A percentile compares a stretch with the other conserved stretches of the same genome.
Conservation (phyloP, 1,140 invertebrate species). For the Drosophila eugracilis region DNA sequence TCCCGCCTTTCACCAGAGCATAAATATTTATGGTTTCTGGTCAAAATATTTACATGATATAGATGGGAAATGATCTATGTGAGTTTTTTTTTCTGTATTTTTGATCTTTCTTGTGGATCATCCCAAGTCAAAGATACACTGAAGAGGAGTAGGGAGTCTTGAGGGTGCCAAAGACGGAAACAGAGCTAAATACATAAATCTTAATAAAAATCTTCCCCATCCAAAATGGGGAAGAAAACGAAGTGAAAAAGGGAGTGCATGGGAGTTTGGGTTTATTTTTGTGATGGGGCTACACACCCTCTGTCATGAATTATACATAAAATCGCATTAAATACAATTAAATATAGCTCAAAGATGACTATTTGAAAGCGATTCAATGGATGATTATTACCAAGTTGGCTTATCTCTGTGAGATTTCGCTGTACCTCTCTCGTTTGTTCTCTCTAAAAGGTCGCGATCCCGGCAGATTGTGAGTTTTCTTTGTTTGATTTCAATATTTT, state of each 20-base stretch:
- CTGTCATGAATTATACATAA: conserved; percentile 2
- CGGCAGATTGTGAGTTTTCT: conserved; percentile 42
- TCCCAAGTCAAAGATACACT: conserved; percentile 28
- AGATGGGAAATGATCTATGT: conserved; percentile 36
- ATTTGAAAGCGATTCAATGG: conserved; percentile 32
- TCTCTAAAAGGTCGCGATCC: conserved; percentile 29
- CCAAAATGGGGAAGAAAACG: not conserved
- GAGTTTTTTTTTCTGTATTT: conserved; percentile 14
- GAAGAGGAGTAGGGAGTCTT: conserved; percentile 7
- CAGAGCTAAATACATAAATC: conserved; percentile 54
- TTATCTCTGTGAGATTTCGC: conserved; percentile 15
- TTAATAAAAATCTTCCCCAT: conserved; percentile 55
- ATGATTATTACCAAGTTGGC: conserved; percentile 3
- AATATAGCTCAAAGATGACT: conserved; percentile 12
- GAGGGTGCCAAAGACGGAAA: conserved; percentile 13
- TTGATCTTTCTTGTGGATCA: conserved; percentile 21
- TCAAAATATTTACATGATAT: conserved; percentile 65
- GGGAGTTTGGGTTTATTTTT: conserved; percentile 24
- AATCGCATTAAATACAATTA: conserved; percentile 43
- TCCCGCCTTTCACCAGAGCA: conserved; percentile 39
- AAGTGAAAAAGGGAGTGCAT: conserved; percentile 3
- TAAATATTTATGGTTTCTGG: conserved; percentile 69
- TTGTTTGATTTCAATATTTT: conserved; percentile 59
- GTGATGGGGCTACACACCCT: conserved; percentile 17
- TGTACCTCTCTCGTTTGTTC: not conserved